Conservation (phyloP, 2,113 vertebrate genomes). For the Podarcis muralis region DNA sequence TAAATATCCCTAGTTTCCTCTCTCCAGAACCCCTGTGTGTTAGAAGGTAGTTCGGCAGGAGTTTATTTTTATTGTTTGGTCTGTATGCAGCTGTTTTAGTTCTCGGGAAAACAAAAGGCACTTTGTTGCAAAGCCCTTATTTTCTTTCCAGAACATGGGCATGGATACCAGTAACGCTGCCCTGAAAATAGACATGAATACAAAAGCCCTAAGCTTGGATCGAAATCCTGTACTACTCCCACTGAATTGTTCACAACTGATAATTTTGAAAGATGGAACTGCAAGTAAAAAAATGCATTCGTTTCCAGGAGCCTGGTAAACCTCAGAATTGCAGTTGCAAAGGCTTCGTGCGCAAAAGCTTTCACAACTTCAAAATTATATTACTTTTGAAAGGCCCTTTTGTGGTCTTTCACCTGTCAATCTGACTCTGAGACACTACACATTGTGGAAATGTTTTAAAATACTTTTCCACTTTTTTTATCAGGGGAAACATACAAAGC, state of each 20-base stretch:
- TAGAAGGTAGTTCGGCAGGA: constrained; percentile 77
- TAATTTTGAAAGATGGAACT: constrained; percentile 69
- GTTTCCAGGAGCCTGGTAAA: neutral
- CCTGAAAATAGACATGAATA: constrained; percentile 75
- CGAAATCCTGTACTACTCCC: constrained; percentile 72
- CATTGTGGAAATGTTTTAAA: neutral
- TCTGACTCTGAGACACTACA: neutral
- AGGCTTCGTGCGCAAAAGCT: neutral
- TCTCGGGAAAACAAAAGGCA: constrained; percentile 78
- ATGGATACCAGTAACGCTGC: constrained; percentile 71
- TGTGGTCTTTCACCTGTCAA: neutral
- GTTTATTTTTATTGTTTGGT: constrained; percentile 86
- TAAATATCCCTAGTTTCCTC: constrained; percentile 82
- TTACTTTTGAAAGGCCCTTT: neutral
- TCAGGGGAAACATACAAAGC: too few species aligned
- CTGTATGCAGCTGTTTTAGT: constrained; percentile 79
- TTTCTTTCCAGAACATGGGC: constrained; percentile 75
- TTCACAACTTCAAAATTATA: neutral
- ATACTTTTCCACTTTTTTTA: neutral
- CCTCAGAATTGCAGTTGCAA: neutral
- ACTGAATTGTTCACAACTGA: constrained; percentile 63
- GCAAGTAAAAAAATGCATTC: constrained; percentile 70
- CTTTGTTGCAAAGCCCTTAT: constrained; percentile 74
- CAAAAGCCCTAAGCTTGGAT: constrained; percentile 66
- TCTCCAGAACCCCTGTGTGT: constrained; percentile 77